phyloP scores from a whole-genome alignment of 2,113 vertebrate genomes.

The Arvicanthis niloticus region DNA sequence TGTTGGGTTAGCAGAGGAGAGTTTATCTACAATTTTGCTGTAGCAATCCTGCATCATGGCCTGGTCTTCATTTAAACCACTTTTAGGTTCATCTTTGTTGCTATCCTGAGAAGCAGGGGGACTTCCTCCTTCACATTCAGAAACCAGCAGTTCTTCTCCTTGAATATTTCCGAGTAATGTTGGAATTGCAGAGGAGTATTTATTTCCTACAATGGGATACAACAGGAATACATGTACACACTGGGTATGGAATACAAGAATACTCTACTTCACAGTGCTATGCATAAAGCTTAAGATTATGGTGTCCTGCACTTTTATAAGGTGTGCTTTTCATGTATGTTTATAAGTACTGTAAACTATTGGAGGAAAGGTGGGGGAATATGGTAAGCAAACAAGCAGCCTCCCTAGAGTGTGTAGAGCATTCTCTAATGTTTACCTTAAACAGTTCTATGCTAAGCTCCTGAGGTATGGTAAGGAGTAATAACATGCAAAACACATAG shows the following conservation, averaged over 20 bases:
- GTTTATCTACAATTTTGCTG: constrained; percentile 98
- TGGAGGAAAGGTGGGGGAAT: background rate
- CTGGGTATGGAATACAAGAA: background rate
- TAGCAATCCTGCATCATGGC: constrained; percentile 99
- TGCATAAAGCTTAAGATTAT: background rate
- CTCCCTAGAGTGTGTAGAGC: background rate
- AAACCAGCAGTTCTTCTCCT: constrained; percentile 91
- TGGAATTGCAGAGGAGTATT: constrained; percentile 95
- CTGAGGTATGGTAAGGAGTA: background rate
- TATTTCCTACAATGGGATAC: constrained; percentile 89
- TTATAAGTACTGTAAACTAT: constrained; percentile 43
- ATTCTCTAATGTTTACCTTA: background rate
- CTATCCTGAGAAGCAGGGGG: constrained; percentile 92
- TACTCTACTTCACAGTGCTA: background rate
- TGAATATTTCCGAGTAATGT: constrained; percentile 96
- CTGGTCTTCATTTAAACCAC: constrained; percentile 96
- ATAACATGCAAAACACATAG: background rate
- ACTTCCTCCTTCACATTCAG: constrained; percentile 91
- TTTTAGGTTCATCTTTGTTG: constrained; percentile 90
- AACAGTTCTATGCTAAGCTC: background rate
- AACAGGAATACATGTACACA: background rate
- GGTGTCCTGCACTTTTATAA: background rate
- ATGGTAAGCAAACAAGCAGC: background rate
- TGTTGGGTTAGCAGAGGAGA: constrained; percentile 96
- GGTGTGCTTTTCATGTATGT: background rate